Conservation (phyloP, 2,797 vertebrate genomes). For the Corythornis leucogaster region DNA sequence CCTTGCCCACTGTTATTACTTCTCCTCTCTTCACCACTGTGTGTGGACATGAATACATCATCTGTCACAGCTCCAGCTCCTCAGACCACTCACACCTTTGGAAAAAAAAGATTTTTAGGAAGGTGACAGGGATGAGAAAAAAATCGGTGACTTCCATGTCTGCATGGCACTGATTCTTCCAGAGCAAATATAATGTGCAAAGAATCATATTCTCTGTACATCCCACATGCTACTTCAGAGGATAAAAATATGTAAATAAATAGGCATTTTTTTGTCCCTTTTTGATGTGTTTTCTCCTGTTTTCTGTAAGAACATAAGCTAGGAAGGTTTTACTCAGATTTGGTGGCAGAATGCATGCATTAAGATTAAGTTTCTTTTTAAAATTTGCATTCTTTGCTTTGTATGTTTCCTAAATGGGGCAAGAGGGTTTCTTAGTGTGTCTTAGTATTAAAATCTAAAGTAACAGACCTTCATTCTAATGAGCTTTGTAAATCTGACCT, state of each 20-base stretch:
- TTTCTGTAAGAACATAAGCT: constrained; percentile 76
- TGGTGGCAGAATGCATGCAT: constrained; percentile 71
- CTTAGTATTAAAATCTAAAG: constrained; percentile 78
- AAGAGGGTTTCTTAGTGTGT: constrained; percentile 74
- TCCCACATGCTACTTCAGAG: neutral
- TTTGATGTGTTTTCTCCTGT: constrained; percentile 21
- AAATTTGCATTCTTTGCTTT: constrained; percentile 75
- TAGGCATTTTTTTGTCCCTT: constrained; percentile 42
- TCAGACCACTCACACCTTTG: neutral
- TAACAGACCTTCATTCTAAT: constrained; percentile 76
- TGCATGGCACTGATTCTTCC: neutral
- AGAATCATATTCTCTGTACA: neutral
- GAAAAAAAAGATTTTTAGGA: neutral
- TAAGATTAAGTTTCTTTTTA: constrained; percentile 75
- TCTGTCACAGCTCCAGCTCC: neutral
- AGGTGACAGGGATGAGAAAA: neutral
- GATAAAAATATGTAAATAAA: constrained; percentile 46
- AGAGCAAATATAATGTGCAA: constrained; percentile 1
- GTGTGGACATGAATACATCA: fast-evolving
- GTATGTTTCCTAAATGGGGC: constrained; percentile 75
- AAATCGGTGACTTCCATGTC: neutral
- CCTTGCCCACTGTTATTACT: neutral
- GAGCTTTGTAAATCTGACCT: constrained; percentile 77
- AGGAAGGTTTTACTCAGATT: constrained; percentile 72
- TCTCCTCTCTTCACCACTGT: neutral